phyloP scores from a whole-genome alignment of 1,140 invertebrate genomes.

The Acyrthosiphon pisum region DNA sequence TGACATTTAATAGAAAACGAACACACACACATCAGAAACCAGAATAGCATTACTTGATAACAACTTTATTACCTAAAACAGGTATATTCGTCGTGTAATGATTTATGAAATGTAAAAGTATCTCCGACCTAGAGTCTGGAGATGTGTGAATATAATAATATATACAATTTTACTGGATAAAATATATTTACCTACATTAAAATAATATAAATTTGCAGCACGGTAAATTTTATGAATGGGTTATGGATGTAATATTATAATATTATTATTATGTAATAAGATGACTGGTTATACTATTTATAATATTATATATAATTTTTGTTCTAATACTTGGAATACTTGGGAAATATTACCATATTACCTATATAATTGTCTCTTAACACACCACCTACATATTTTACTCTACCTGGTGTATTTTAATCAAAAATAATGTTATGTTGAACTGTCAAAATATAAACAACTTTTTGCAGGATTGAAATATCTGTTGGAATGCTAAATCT shows the following conservation, averaged over 20 bases:
- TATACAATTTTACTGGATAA: neutral
- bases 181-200: no score
- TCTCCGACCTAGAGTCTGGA: neutral
- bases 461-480: neutral
- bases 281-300: no score
- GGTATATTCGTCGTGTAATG: no score
- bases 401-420: neutral
- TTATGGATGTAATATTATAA: neutral
- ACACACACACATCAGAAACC: no score
- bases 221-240: no score
- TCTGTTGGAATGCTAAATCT: neutral
- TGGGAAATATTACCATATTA: neutral
- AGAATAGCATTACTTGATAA: no score
- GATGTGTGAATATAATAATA: neutral
- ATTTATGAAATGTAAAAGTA: neutral
- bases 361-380: neutral
- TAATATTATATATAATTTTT: no score
- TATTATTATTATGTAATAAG: no score
- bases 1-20: no score
- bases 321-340: no score
- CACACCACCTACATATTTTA: neutral
- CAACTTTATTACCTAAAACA: no score
- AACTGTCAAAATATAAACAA: neutral
- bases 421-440: neutral
- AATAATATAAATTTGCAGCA: no score